These are phyloP conservation scores for Lamproptera curius DNA, from an alignment of 2,888 invertebrate genomes.

Conservation along the genomic window DNA sequence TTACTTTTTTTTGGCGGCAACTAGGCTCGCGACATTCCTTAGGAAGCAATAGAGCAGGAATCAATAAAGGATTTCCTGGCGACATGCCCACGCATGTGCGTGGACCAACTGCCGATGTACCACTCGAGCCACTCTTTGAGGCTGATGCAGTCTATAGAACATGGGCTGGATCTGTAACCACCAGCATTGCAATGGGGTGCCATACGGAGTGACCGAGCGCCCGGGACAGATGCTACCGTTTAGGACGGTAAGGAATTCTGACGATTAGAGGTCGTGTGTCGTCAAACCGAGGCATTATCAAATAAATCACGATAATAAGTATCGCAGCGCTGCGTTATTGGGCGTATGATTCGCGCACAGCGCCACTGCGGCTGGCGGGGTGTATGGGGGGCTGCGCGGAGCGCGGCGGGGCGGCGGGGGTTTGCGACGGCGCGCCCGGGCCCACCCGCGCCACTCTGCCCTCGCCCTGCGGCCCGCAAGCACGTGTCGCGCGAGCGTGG, in stretches of 20 bases:
- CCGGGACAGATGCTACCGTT: no score
- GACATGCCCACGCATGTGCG: conserved; percentile 77
- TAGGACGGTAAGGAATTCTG: no score
- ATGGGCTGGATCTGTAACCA: background rate
- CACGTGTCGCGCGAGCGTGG: conserved; percentile 22
- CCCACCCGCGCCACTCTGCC: conserved; percentile 45
- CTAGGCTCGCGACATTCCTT: conserved; percentile 72
- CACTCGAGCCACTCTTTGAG: conserved; percentile 7
- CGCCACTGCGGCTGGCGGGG: conserved; percentile 65
- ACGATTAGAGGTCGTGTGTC: conserved; percentile 55
- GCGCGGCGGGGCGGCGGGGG: conserved; percentile 36
- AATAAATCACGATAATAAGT: conserved; percentile 73
- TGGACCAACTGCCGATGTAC: conserved; percentile 40
- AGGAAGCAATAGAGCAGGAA: conserved; percentile 74
- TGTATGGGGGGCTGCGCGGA: conserved; percentile 23
- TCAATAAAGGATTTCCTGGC: conserved; percentile 79
- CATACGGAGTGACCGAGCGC: no score
- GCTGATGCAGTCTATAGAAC: background rate
- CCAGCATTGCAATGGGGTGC: no score
- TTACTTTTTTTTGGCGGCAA: conserved; percentile 70
- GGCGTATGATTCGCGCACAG: conserved; percentile 75
- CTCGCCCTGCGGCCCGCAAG: conserved; percentile 53
- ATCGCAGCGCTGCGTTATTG: conserved; percentile 68
- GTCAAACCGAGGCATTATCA: conserved; percentile 57
- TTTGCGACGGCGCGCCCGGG: conserved; percentile 41